Evolutionary conservation across 2,888 invertebrate species (phyloP).

Genomic region (Phalangium opilio): DNA sequence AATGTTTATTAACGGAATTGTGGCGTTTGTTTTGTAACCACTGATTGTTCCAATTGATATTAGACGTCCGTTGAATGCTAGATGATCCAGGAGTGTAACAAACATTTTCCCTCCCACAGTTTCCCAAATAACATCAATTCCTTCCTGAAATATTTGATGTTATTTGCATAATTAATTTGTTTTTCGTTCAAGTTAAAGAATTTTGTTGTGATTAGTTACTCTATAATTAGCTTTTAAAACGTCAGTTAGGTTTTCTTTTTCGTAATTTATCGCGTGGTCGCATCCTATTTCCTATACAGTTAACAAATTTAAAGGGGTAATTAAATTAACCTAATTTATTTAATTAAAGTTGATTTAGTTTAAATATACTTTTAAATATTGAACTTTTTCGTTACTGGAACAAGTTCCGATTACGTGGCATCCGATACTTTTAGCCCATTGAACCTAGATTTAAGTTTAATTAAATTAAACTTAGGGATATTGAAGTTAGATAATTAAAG

Average conservation of each 20-base stretch:
- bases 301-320: too few relatives aligned
- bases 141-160: conserved; percentile 7
- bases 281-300: too few relatives aligned
- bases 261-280: too few relatives aligned
- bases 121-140: conserved; percentile 20
- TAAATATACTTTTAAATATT: conserved; percentile 10
- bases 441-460: conserved; percentile 11
- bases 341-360: too few relatives aligned
- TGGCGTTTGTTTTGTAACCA: conserved; percentile 23
- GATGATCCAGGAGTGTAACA: conserved; percentile 14
- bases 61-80: conserved; percentile 28
- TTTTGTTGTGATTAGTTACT: neutral
- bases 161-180: neutral
- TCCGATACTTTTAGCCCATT: conserved; percentile 18
- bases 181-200: neutral
- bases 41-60: conserved; percentile 29
- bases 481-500: neutral
- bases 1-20: too few relatives aligned
- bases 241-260: neutral
- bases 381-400: conserved; percentile 13
- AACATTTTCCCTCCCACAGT: conserved; percentile 17
- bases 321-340: too few relatives aligned
- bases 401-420: conserved; percentile 19
- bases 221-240: conserved; percentile 9
- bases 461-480: too few relatives aligned